A percentile compares a stretch with the other conserved stretches of the same genome.
phyloP scores from a whole-genome alignment of 2,888 invertebrate genomes.

The Chrysomela aeneicollis region DNA sequence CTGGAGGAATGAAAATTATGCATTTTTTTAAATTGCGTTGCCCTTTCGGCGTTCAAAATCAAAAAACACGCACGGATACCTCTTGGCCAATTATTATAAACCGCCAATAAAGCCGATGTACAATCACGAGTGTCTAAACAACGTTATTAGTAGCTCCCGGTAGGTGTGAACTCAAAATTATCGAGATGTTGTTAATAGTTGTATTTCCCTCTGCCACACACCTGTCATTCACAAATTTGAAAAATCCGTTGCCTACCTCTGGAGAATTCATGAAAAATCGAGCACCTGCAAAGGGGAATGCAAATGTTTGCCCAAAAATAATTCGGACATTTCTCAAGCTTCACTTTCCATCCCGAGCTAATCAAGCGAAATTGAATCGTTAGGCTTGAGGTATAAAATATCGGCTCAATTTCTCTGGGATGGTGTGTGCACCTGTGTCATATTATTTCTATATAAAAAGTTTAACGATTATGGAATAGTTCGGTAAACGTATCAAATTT shows the following conservation, averaged over 20 bases:
- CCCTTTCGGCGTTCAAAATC: neutral
- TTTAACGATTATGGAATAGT: constrained; percentile 39
- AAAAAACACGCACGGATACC: neutral
- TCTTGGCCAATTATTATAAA: constrained; percentile 1
- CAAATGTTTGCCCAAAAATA: constrained; percentile 40
- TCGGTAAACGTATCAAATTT: neutral
- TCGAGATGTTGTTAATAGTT: constrained; percentile 42
- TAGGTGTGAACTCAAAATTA: constrained; percentile 39
- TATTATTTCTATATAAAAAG: constrained; percentile 29
- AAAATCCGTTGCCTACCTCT: constrained; percentile 28
- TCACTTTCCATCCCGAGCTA: constrained; percentile 17
- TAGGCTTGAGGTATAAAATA: neutral
- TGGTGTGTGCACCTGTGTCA: neutral
- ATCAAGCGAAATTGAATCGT: constrained; percentile 5
- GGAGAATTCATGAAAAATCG: constrained; percentile 44
- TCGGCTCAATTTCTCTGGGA: neutral
- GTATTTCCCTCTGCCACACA: constrained; percentile 14
- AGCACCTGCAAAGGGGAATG: constrained; percentile 43
- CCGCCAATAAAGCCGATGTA: neutral
- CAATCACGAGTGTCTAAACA: constrained; percentile 27
- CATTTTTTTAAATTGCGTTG: too few relatives aligned
- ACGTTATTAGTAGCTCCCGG: constrained; percentile 32
- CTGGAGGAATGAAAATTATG: too few relatives aligned
- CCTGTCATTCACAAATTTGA: constrained; percentile 11
- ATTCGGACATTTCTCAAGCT: constrained; percentile 38